Percentiles rank a stretch among this genome's conserved stretches.
These are phyloP conservation scores for Grapholita molesta DNA, from an alignment of 1,140 invertebrate genomes.

Conservation along the genomic window DNA sequence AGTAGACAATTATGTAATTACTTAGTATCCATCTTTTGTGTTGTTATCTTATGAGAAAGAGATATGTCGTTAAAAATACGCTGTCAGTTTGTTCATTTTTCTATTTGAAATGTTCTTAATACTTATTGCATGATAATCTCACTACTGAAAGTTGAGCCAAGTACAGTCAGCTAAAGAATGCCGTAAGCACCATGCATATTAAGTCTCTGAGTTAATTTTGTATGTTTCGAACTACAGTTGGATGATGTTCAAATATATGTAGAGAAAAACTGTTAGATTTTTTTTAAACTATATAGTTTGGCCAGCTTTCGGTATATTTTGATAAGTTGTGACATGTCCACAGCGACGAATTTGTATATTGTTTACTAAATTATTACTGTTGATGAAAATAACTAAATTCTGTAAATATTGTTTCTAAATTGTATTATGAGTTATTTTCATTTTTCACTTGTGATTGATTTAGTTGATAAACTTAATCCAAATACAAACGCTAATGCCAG, in stretches of 20 bases:
- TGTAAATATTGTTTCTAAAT: conserved; percentile 51
- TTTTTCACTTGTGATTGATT: conserved; percentile 67
- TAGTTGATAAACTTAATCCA: conserved; percentile 67
- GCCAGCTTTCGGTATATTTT: background rate
- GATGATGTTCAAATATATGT: background rate
- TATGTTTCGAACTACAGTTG: too few species aligned
- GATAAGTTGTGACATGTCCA: background rate
- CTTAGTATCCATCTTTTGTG: too few species aligned
- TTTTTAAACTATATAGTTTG: background rate
- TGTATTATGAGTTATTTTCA: conserved; percentile 29
- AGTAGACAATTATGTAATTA: too few species aligned
- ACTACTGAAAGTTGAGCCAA: background rate
- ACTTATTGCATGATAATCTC: background rate
- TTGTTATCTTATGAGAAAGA: too few species aligned
- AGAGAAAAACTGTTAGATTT: too few species aligned
- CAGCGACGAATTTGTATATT: background rate
- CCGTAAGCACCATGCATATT: too few species aligned
- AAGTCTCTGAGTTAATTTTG: too few species aligned
- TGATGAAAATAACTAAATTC: conserved; percentile 31
- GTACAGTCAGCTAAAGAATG: background rate
- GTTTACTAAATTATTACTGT: background rate
- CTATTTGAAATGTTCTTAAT: too few species aligned
- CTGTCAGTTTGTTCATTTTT: too few species aligned
- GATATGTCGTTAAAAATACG: too few species aligned
- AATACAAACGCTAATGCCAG: conserved; percentile 68